Conservation (phyloP, 1,140 invertebrate species). For the Leptoteleia sp. region DNA sequence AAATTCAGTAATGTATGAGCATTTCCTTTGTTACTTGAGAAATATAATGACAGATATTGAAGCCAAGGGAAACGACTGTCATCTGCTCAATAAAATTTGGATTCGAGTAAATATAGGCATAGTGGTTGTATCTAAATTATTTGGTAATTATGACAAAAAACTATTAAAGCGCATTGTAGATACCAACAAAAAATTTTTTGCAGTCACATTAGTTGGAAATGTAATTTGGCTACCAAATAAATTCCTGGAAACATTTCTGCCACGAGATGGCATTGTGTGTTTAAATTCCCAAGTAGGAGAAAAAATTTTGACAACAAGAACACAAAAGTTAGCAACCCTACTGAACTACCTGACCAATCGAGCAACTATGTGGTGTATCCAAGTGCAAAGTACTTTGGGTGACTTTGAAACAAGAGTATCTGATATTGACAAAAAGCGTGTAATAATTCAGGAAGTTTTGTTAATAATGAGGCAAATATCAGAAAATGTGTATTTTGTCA, state of each 20-base stretch:
- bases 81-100: constrained; percentile 83
- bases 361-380: constrained; percentile 73
- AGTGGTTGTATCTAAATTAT: constrained; percentile 88
- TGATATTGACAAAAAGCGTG: constrained; percentile 84
- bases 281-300: constrained; percentile 72
- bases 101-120: constrained; percentile 87
- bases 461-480: constrained; percentile 84
- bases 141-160: constrained; percentile 89
- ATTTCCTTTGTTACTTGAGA: constrained; percentile 87
- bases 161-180: constrained; percentile 87
- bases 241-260: constrained; percentile 83
- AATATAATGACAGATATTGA: constrained; percentile 85
- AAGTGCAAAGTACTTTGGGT: constrained; percentile 69
- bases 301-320: constrained; percentile 67
- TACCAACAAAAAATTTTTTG: constrained; percentile 89
- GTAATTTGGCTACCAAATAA: constrained; percentile 90
- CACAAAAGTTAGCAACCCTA: constrained; percentile 67
- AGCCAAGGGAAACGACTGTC: constrained; percentile 83
- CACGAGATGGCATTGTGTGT: constrained; percentile 67
- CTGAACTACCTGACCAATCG: constrained; percentile 69
- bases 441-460: constrained; percentile 85
- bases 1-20: constrained; percentile 85
- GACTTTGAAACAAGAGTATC: constrained; percentile 80
- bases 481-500: constrained; percentile 85
- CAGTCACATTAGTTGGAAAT: constrained; percentile 88